A percentile compares a stretch with the other conserved stretches of the same genome.
phyloP scores from a whole-genome alignment of 2,888 invertebrate genomes.

The Caradrina kadenii region DNA sequence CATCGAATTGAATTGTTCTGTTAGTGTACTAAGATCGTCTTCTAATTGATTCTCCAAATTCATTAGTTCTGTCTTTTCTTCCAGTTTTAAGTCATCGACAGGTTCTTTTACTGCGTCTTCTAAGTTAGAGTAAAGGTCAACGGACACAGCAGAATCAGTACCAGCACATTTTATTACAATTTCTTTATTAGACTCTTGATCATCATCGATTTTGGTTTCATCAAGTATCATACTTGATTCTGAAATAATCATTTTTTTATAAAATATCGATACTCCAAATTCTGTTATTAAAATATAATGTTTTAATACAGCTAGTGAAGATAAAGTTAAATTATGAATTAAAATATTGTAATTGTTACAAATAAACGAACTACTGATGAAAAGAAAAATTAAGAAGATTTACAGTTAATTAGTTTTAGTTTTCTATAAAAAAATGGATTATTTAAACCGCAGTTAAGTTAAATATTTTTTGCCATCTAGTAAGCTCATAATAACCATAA shows the following conservation, averaged over 20 bases:
- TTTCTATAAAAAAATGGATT: background rate
- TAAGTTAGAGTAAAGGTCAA: background rate
- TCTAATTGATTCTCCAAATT: background rate
- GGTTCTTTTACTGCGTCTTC: background rate
- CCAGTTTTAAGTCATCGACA: background rate
- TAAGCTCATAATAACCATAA: background rate
- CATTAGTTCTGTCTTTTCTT: background rate
- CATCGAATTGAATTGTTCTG: background rate
- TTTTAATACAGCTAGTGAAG: background rate
- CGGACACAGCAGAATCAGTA: background rate
- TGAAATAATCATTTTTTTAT: conserved; percentile 6
- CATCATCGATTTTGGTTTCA: conserved; percentile 1
- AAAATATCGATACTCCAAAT: background rate
- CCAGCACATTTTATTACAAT: background rate
- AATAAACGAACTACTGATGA: background rate
- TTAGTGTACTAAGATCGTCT: background rate
- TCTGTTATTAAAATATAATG: background rate
- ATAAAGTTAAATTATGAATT: background rate
- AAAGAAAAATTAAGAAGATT: background rate
- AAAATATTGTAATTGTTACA: background rate
- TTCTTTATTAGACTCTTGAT: background rate
- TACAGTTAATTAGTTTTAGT: background rate
- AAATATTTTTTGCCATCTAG: too few relatives aligned
- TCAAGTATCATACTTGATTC: conserved; percentile 5
- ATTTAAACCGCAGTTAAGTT: background rate